A percentile compares a stretch with the other conserved stretches of the same genome.
phyloP scores from a whole-genome alignment of 2,888 invertebrate genomes.

The Lasioglossum calceatum region DNA sequence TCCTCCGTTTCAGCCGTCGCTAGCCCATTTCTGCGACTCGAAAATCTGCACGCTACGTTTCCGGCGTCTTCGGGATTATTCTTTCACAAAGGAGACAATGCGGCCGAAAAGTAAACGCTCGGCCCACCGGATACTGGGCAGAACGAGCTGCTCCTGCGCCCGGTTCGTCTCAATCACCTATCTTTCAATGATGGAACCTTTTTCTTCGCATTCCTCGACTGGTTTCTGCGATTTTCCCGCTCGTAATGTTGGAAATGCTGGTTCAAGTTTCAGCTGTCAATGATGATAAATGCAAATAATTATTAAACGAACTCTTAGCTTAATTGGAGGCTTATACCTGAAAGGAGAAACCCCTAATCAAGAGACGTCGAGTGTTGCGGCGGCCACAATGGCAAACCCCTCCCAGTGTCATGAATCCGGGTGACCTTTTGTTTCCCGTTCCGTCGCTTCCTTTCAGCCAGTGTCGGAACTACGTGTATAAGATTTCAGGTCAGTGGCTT shows the following conservation, averaged over 20 bases:
- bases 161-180: background rate
- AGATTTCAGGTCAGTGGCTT: background rate
- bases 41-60: conserved; percentile 57
- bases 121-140: conserved; percentile 2
- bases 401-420: background rate
- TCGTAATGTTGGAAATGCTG: background rate
- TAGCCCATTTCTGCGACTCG: conserved; percentile 37
- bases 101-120: conserved; percentile 56
- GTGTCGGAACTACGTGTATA: background rate
- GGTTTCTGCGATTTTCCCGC: background rate
- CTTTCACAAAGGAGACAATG: conserved; percentile 43
- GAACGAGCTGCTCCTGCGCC: background rate
- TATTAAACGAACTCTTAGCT: background rate
- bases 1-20: background rate
- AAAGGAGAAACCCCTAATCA: background rate
- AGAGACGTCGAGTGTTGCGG: background rate
- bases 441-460: background rate
- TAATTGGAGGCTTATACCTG: background rate
- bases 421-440: background rate
- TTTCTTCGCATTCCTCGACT: background rate
- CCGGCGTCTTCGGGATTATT: conserved; percentile 49
- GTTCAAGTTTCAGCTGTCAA: background rate
- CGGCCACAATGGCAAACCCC: background rate
- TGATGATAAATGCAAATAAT: background rate
- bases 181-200: background rate